phyloP scores from a whole-genome alignment of 2,888 invertebrate genomes.

The Coelinius sp. region DNA sequence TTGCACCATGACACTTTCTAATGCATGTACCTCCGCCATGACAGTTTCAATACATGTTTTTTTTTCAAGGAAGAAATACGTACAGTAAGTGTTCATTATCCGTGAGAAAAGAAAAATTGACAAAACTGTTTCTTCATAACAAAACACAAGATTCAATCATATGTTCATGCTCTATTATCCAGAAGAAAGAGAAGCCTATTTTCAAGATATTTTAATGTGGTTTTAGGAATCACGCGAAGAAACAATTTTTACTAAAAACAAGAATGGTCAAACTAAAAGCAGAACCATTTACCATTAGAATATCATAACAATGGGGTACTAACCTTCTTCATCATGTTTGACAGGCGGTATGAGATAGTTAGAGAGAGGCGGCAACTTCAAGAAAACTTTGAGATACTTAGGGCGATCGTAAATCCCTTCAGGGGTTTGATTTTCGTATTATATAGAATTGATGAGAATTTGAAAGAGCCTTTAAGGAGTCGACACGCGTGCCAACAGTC shows the following conservation, averaged over 20 bases:
- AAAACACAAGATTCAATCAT: too few species aligned
- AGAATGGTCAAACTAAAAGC: not conserved
- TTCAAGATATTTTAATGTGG: not conserved
- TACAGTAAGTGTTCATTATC: too few species aligned
- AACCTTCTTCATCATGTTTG: slow-evolving; percentile 48
- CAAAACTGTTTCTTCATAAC: too few species aligned
- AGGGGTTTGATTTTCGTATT: slow-evolving; percentile 26
- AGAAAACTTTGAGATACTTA: not conserved
- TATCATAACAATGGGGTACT: not conserved
- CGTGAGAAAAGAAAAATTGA: too few species aligned
- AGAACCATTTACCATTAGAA: not conserved
- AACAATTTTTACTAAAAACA: not conserved
- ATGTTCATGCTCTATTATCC: too few species aligned
- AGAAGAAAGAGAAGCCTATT: not conserved
- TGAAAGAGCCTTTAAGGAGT: slow-evolving; percentile 11
- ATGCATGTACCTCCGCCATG: too few species aligned
- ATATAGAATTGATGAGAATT: slow-evolving; percentile 3
- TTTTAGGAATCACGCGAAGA: not conserved
- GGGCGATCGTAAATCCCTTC: not conserved
- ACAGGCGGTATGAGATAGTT: slow-evolving; percentile 51
- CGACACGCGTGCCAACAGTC: slow-evolving; percentile 41
- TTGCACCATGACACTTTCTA: too few species aligned
- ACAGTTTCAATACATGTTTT: too few species aligned
- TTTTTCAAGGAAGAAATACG: too few species aligned
- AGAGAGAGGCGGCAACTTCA: slow-evolving; percentile 3